Evolutionary conservation across 2,888 invertebrate genomes (phyloP).

Genomic region (Hypolimnas misippus): DNA sequence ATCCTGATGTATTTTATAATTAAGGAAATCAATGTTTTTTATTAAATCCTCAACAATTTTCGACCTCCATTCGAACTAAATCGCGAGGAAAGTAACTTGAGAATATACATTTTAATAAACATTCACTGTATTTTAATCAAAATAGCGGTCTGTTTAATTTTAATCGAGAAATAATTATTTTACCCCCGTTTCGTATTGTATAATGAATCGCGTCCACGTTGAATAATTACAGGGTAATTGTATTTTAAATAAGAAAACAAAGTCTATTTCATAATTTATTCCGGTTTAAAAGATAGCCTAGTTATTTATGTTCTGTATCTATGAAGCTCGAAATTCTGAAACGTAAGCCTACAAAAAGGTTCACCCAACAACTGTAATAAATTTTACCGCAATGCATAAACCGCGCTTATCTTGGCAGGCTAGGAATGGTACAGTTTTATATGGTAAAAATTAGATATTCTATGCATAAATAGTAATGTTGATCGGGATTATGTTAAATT

Average conservation of each 20-base stretch:
- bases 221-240: not conserved
- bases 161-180: not conserved
- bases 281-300: not conserved
- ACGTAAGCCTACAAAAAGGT: constrained; percentile 13
- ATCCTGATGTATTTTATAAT: no score
- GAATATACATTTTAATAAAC: no score
- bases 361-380: constrained; percentile 1
- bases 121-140: no score
- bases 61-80: no score
- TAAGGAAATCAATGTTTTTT: no score
- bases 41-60: no score
- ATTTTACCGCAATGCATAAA: constrained; percentile 10
- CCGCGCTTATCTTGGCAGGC: constrained; percentile 11
- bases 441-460: not conserved
- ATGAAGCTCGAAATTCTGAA: not conserved
- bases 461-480: not conserved
- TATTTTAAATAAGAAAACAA: not conserved
- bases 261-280: not conserved
- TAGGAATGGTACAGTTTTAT: constrained; percentile 9
- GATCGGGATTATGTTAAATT: no score
- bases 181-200: not conserved
- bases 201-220: not conserved
- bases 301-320: constrained; percentile 1
- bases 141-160: no score
- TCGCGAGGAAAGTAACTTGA: no score